Evolutionary conservation across 2,797 vertebrate species (phyloP).

Genomic region (Crocidura indochinensis): DNA sequence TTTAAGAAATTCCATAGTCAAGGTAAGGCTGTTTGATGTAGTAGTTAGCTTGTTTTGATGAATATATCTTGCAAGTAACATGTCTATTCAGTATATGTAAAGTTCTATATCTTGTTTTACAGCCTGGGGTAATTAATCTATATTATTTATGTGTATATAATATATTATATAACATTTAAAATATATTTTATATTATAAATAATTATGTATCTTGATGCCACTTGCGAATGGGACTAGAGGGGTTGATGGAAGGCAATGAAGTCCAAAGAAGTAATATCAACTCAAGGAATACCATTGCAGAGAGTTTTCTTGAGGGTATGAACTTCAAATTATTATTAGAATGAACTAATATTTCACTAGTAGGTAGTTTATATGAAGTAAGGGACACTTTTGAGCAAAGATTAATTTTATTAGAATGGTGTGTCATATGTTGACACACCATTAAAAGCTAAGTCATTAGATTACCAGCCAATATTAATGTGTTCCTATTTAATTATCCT

Average conservation of each 20-base stretch:
- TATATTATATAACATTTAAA: too few species aligned
- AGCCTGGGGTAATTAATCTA: neutral
- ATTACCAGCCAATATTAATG: too few species aligned
- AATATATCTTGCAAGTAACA: constrained; percentile 9
- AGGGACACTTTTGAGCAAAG: constrained; percentile 37
- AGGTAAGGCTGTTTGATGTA: neutral
- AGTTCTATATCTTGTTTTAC: constrained; percentile 25
- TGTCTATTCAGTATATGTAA: constrained; percentile 4
- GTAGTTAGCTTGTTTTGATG: neutral
- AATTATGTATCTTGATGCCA: neutral
- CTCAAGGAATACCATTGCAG: neutral
- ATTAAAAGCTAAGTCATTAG: neutral
- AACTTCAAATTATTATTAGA: constrained; percentile 35
- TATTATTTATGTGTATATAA: too few species aligned
- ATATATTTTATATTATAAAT: too few species aligned
- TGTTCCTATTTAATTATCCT: neutral
- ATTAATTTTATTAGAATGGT: constrained; percentile 38
- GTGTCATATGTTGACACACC: neutral
- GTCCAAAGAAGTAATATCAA: neutral
- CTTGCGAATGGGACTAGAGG: neutral
- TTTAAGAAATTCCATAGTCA: neutral
- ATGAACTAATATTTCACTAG: neutral
- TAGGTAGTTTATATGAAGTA: neutral
- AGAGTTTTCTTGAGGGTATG: neutral
- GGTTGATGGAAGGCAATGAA: neutral